phyloP scores from a whole-genome alignment of 2,797 vertebrate species.

The Acanthiza pusilla region DNA sequence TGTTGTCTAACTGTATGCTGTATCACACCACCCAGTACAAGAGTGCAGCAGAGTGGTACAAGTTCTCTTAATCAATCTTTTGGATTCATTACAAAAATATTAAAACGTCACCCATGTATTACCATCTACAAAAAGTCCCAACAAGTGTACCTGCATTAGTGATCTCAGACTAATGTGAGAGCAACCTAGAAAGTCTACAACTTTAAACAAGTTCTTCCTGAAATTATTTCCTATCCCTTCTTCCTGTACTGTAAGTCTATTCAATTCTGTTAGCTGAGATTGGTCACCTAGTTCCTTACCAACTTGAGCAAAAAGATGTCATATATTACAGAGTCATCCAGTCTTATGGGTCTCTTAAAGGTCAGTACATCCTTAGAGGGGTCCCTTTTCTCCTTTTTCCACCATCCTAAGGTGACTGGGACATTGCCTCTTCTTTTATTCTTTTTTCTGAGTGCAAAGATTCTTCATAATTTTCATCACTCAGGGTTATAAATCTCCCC shows the following conservation, averaged over 20 bases:
- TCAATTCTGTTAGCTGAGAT: neutral
- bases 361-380: neutral
- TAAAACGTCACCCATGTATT: neutral
- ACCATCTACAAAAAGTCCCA: neutral
- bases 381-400: neutral
- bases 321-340: neutral
- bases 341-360: neutral
- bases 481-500: neutral
- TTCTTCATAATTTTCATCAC: neutral
- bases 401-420: neutral
- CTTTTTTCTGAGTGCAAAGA: neutral
- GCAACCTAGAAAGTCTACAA: neutral
- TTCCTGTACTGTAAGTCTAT: neutral
- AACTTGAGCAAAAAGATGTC: neutral
- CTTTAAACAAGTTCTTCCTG: neutral
- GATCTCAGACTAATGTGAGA: neutral
- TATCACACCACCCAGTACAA: neutral
- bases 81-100: neutral
- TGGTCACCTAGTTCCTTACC: neutral
- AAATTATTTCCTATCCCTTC: neutral
- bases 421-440: neutral
- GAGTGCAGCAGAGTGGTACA: neutral
- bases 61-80: neutral
- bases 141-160: neutral
- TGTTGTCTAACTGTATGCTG: neutral